Percentiles rank a stretch among this genome's conserved stretches.
Conservation (phyloP, 2,113 vertebrate species). For the Hystrix brachyura region DNA sequence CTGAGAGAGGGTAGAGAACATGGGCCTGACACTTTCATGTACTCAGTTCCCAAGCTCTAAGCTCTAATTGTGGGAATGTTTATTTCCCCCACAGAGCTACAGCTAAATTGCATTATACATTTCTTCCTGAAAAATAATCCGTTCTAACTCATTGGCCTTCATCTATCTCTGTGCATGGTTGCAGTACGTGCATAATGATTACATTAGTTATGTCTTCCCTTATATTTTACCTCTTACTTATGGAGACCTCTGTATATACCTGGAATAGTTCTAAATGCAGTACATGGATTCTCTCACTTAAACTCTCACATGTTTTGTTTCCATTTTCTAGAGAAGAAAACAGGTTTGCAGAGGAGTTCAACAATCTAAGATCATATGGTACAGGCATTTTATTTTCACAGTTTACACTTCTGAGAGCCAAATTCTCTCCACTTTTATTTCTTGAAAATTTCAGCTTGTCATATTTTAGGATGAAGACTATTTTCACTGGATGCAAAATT, state of each 20-base stretch:
- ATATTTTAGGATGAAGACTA: not conserved
- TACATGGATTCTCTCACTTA: not conserved
- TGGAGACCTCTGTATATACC: not conserved
- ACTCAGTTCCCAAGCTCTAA: not conserved
- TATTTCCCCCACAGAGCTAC: not conserved
- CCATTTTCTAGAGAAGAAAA: not conserved
- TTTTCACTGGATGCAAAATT: not conserved
- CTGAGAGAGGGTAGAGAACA: not conserved
- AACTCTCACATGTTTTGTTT: not conserved
- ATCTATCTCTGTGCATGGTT: not conserved
- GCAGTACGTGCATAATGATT: not conserved
- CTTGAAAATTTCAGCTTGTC: not conserved
- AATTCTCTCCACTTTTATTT: not conserved
- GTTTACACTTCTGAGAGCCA: not conserved
- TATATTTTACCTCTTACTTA: not conserved
- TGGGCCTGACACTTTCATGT: not conserved
- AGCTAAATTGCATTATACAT: not conserved
- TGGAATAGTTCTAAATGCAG: not conserved
- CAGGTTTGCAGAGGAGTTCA: not conserved
- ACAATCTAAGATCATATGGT: not conserved
- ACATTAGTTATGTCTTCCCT: not conserved
- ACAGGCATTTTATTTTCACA: not conserved
- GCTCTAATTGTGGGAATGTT: not conserved
- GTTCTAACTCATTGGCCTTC: not conserved
- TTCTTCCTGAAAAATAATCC: not conserved